Base-by-base conservation (phyloP, 2,888 invertebrate genomes). In the Quadriops clusia region DNA sequence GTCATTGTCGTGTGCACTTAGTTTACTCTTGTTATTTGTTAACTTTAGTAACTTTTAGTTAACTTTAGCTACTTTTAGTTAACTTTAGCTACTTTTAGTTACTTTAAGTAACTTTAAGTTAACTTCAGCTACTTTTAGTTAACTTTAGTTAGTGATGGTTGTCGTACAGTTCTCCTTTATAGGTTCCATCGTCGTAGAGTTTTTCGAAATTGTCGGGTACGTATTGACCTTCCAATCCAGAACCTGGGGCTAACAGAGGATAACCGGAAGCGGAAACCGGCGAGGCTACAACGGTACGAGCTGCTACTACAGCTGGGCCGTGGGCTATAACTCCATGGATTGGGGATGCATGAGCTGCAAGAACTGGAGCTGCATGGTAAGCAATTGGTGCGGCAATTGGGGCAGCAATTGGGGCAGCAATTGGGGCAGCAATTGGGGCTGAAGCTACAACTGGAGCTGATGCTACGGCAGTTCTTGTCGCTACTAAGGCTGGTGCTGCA, bases 131-230 rank as follows among this genome's bases (percentile, higher is more conserved):
- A n/a, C n/a, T n/a, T n/a, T n/a, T n/a, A n/a, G n/a, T n/a, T n/a
- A n/a, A n/a, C n/a, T n/a, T n/a, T n/a, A n/a, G n/a, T n/a, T n/a
- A n/a, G n/a, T n/a, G n/a, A n/a, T n/a, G n/a, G n/a, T n/a, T n/a
- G n/a, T n/a, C n/a, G n/a, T n/a, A n/a, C n/a, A n/a, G n/a, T 33
- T 49, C 51, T 18, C 47, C 51, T 32, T 47, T 51, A 42, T 54
- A 54, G 22, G 51, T 47, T 7, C 55, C 55, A 37, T 54, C 50
- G 34, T 55, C 50, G 40, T 52, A 53, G 14, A 51, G 41, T 35
- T 46, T 43, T 37, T 53, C 53, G 23, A 43, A 47, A 33, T 43
- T 41, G 17, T 45, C 45, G 18, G 43, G 46, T 8, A 47, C 24
- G 36, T 42, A 49, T 39, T 47, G 49, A 24, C 49, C 47, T 45